Conservation (phyloP, 2,888 invertebrate genomes). For the Nipponacmea schrenckii region DNA sequence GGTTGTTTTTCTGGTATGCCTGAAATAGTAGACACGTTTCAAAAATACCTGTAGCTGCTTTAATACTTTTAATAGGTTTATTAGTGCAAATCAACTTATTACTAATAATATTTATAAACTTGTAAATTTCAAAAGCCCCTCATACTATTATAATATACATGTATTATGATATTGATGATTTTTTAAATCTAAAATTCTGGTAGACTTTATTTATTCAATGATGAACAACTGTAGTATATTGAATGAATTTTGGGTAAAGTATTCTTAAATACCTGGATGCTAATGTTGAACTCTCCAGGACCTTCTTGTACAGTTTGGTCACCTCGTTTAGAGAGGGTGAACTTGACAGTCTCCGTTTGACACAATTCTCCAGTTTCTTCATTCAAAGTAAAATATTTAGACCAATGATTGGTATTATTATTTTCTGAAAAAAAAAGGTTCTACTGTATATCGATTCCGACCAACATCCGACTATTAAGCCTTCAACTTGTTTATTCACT, state of each 20-base stretch:
- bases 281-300: constrained; percentile 7
- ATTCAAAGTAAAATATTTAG: constrained; percentile 29
- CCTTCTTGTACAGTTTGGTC: constrained; percentile 12
- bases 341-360: constrained; percentile 29
- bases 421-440: not conserved
- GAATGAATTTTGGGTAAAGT: no score
- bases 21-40: not conserved
- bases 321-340: constrained; percentile 8
- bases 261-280: constrained; percentile 17
- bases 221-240: no score
- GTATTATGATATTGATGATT: no score
- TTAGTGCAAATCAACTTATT: no score
- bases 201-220: no score
- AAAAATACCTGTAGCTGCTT: no score
- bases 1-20: constrained; percentile 37
- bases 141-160: no score
- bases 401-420: constrained; percentile 22
- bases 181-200: no score
- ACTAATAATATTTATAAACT: no score
- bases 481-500: not conserved
- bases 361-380: constrained; percentile 31
- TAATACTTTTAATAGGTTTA: no score
- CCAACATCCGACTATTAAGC: not conserved
- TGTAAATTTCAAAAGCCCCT: no score
- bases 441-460: not conserved